These are phyloP conservation scores for Diphyllodes magnificus DNA, from an alignment of 2,113 vertebrate genomes.

Conservation along the genomic window DNA sequence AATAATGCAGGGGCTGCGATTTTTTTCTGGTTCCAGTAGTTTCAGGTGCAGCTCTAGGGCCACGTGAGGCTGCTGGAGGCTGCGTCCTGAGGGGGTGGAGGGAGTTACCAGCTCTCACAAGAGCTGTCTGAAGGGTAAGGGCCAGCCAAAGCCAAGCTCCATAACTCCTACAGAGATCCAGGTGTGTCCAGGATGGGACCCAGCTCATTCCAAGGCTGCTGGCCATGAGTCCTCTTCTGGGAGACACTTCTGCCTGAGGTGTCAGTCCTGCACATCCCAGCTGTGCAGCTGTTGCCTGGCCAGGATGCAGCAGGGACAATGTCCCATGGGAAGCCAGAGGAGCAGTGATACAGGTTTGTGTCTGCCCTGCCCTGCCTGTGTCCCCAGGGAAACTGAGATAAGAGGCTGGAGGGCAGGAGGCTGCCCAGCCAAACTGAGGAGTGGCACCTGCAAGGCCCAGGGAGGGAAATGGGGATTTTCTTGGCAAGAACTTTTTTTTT, in stretches of 20 bases:
- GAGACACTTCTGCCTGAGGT: not conserved
- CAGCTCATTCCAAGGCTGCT: not conserved
- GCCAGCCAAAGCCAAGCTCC: not conserved
- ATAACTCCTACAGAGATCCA: not conserved
- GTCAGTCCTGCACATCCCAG: accelerated
- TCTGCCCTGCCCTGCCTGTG: not conserved
- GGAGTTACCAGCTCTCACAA: not conserved
- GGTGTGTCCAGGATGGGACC: not conserved
- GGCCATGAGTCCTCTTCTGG: not conserved
- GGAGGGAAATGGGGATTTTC: not conserved
- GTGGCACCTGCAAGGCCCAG: not conserved
- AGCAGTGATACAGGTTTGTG: not conserved
- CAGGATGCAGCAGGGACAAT: not conserved
- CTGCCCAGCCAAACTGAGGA: not conserved
- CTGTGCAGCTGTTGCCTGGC: not conserved
- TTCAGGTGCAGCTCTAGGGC: not conserved
- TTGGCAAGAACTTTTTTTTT: not conserved
- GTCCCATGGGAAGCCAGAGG: not conserved
- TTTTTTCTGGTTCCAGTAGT: not conserved
- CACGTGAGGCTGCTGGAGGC: not conserved
- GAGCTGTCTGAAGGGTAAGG: not conserved
- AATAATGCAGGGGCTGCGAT: not conserved
- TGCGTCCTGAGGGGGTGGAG: not conserved
- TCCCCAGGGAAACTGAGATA: accelerated
- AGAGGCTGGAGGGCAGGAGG: not conserved